Evolutionary conservation across 2,797 vertebrate genomes (phyloP).

Genomic region (Poeciliopsis presidionis): DNA sequence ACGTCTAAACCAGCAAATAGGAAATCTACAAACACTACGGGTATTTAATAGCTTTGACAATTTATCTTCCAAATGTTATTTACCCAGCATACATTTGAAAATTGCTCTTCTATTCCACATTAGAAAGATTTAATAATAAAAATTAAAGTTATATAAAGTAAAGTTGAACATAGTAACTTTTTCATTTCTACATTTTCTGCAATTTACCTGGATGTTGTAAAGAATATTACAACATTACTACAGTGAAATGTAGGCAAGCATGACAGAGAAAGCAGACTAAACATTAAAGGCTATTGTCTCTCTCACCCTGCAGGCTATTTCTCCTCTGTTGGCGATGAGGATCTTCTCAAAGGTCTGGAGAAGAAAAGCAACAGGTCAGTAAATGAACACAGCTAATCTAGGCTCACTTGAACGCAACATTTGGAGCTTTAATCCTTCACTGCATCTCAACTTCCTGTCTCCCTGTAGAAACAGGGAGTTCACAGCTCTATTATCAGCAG

Average conservation of each 20-base stretch:
- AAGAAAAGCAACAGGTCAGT: slow-evolving; percentile 20
- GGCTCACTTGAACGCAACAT: neutral
- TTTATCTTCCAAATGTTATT: neutral
- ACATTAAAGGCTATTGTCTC: neutral
- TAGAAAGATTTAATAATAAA: neutral
- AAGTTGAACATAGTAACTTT: neutral
- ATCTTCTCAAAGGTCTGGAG: slow-evolving; percentile 96
- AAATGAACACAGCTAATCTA: neutral
- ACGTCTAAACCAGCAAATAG: neutral
- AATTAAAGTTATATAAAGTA: neutral
- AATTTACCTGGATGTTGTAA: neutral
- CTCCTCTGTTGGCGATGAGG: slow-evolving; percentile 97
- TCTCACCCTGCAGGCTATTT: slow-evolving; percentile 97
- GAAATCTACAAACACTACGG: neutral
- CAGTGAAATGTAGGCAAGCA: neutral
- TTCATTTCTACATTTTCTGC: neutral
- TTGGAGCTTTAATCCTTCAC: neutral
- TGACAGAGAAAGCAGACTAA: neutral
- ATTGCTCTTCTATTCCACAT: neutral
- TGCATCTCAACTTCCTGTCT: neutral
- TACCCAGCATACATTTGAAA: neutral
- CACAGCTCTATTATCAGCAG: too few species aligned
- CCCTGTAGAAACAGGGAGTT: neutral
- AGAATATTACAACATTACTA: neutral
- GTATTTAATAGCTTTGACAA: neutral